Base-by-base conservation (phyloP, 1,140 invertebrate species). In the Hypsibius dujardini region DNA sequence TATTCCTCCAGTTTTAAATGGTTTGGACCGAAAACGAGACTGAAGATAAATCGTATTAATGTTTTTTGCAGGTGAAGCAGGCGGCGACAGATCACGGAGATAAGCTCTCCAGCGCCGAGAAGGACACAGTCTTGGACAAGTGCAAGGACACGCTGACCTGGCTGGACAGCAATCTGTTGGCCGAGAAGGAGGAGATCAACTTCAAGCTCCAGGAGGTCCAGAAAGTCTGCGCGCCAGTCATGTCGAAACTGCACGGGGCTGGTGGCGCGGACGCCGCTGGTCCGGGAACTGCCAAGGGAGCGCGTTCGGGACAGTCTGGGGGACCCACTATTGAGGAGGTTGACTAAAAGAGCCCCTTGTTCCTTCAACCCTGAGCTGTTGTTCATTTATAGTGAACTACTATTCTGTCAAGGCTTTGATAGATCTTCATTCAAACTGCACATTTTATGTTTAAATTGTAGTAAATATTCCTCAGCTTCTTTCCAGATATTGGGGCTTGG, bases 71-170 rank as follows among this genome's bases (percentile, higher is more conserved):
- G 28, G 28, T 73, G 15, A 75, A 77, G 71, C 69, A 69, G 72
- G 74, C 77, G 69, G 71, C 56, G 72, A 62, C 60, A 3, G 77
- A 78, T 2, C 72, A 77, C 56, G 81, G 79, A 71, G 77, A 80
- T 70, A 84, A 84, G 75, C 74, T 89, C 0, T 80, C 81, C 1
- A 82, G 84, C 1, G 76, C 79, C 1, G 87, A 90, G 74, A 85
- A 85, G 73, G 78, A 79, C 45, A 78, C 78, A 7, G 85, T 87
- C 0, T 77, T 82, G 1, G 83, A 83, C 15, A 76, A 75, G 47
- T 81, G 80, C 75, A 75, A 81, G 46, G 78, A 80, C 56, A 74
- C 76, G 46, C 76, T 82, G 45, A 75, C 74, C 59, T 83, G 82
- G 81, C 72, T 83, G 71, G 81, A 82, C 70, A 73, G 73, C 46